Conservation (phyloP, 2,888 invertebrate species). For the Tuberolachnus salignus region DNA sequence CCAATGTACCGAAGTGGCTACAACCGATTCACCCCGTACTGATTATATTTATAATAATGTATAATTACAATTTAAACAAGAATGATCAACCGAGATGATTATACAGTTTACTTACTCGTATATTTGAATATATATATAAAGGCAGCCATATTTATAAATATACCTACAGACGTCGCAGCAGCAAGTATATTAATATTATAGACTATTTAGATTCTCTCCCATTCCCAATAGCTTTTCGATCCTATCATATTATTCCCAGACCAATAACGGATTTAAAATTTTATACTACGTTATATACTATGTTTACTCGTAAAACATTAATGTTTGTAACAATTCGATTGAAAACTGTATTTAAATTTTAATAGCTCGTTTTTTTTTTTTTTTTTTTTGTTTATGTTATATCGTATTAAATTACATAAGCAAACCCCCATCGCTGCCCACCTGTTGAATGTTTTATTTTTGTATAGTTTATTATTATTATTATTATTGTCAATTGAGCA, state of each 20-base stretch:
- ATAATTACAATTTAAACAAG: too few relatives aligned
- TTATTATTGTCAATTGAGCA: neutral
- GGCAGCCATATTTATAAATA: conserved; percentile 6
- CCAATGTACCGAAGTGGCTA: conserved; percentile 92
- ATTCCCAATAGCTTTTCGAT: too few relatives aligned
- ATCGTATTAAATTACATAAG: too few relatives aligned
- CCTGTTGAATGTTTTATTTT: neutral
- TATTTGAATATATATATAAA: conserved; percentile 5
- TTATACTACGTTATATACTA: neutral
- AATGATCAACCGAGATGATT: conserved; percentile 22
- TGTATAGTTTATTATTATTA: conserved; percentile 34
- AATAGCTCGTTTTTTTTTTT: neutral
- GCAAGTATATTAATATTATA: neutral
- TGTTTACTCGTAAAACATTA: neutral
- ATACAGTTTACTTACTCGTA: conserved; percentile 22
- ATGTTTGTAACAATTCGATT: conserved; percentile 4
- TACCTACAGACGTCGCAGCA: neutral
- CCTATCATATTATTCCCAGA: neutral
- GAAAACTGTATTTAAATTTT: neutral
- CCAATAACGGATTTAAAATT: neutral
- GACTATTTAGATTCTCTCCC: neutral
- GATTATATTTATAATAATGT: conserved; percentile 61
- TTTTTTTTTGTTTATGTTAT: too few relatives aligned
- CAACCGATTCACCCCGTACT: conserved; percentile 94
- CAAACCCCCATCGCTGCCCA: neutral